These are phyloP conservation scores for Adelges cooleyi DNA, from an alignment of 1,140 invertebrate species.

Conservation along the genomic window DNA sequence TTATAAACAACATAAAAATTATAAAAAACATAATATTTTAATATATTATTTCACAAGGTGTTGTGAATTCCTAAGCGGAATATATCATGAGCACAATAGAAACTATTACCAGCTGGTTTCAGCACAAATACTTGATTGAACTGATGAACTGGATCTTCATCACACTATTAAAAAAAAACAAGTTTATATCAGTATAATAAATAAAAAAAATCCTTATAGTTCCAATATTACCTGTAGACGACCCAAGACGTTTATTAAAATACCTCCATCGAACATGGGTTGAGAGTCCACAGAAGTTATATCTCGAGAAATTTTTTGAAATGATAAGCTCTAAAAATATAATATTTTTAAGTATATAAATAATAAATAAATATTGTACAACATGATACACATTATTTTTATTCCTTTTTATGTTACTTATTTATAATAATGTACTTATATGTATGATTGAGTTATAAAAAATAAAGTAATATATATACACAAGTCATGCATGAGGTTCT, in stretches of 20 bases:
- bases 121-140: constrained; percentile 83
- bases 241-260: constrained; percentile 84
- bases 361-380: no score
- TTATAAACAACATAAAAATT: not conserved
- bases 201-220: not conserved
- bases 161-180: constrained; percentile 69
- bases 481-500: no score
- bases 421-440: no score
- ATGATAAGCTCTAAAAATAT: constrained; percentile 61
- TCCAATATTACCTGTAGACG: constrained; percentile 76
- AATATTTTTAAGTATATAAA: no score
- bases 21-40: not conserved
- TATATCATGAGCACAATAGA: constrained; percentile 84
- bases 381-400: no score
- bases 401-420: no score
- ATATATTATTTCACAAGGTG: constrained; percentile 45
- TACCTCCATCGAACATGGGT: constrained; percentile 89
- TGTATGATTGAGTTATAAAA: no score
- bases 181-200: constrained; percentile 32
- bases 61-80: constrained; percentile 85
- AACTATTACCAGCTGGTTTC: constrained; percentile 68
- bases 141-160: constrained; percentile 83
- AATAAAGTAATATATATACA: no score
- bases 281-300: constrained; percentile 90
- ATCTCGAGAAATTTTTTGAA: constrained; percentile 84